Evolutionary conservation across 2,113 vertebrate genomes (phyloP).

Genomic region (Delphinus delphis): DNA sequence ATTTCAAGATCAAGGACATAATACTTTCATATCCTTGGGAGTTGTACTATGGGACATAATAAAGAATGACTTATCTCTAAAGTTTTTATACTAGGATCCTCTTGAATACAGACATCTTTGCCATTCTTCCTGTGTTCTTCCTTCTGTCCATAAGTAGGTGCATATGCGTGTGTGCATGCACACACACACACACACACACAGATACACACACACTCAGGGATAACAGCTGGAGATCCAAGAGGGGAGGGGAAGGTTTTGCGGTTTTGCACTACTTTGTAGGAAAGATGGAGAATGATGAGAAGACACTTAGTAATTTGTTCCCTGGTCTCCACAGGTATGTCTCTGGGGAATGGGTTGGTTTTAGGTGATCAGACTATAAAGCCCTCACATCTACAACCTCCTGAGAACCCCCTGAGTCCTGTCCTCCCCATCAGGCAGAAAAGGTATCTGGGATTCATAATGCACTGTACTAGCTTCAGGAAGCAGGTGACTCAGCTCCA

Average conservation of each 20-base stretch:
- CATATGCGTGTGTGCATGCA: too few relatives aligned
- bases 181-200: too few relatives aligned
- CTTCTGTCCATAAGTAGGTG: background rate
- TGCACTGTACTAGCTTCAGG: background rate
- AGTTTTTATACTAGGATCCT: background rate
- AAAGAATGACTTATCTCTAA: background rate
- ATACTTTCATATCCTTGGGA: background rate
- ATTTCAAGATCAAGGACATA: background rate
- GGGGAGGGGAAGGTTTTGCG: background rate
- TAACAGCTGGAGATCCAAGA: background rate
- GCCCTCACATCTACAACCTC: background rate
- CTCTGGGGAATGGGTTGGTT: background rate
- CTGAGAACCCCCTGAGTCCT: accelerated
- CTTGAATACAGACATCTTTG: background rate
- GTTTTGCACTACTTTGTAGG: background rate
- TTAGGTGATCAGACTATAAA: background rate
- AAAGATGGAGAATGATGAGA: background rate
- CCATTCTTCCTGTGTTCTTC: background rate
- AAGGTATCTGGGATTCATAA: background rate
- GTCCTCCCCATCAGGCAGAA: background rate
- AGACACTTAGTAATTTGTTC: background rate
- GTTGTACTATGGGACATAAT: background rate
- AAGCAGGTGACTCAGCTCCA: background rate
- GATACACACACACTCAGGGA: too few relatives aligned
- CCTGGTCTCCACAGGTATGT: background rate